Conservation (phyloP, 2,797 vertebrate genomes). For the Sciurus vulgaris region DNA sequence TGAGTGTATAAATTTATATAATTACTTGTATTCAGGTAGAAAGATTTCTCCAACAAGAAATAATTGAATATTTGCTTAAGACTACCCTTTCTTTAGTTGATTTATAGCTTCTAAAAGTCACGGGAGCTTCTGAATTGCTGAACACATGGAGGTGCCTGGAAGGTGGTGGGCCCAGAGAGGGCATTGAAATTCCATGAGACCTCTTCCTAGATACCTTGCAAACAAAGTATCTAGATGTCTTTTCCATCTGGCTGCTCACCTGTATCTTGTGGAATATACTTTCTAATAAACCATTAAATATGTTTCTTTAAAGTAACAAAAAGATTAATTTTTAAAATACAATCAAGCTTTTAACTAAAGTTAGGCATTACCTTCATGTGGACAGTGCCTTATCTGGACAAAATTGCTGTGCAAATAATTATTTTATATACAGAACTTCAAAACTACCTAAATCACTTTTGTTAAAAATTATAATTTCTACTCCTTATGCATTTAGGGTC, state of each 20-base stretch:
- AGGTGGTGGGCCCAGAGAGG: background rate
- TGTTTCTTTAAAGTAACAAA: background rate
- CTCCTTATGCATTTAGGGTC: background rate
- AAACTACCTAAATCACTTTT: background rate
- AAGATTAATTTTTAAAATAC: slow-evolving; percentile 39
- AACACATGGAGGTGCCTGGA: background rate
- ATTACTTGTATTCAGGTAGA: slow-evolving; percentile 15
- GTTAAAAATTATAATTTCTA: slow-evolving; percentile 28
- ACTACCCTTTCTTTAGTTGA: slow-evolving; percentile 41
- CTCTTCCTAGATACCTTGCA: background rate
- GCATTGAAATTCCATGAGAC: background rate
- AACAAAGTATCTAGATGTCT: too few relatives aligned
- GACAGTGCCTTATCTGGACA: background rate
- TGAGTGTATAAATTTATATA: slow-evolving; percentile 35
- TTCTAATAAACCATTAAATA: background rate
- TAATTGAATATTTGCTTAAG: slow-evolving; percentile 42
- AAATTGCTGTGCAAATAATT: background rate
- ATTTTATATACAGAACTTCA: slow-evolving; percentile 52
- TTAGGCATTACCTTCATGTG: background rate
- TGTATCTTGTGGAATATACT: background rate
- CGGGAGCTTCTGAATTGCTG: background rate
- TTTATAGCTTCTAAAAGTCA: slow-evolving; percentile 45
- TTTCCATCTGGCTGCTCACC: background rate
- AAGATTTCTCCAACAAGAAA: slow-evolving; percentile 48
- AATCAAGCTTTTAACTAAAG: slow-evolving; percentile 52